phyloP scores from a whole-genome alignment of 2,888 invertebrate species.

The Xestoiulus laeticollis region DNA sequence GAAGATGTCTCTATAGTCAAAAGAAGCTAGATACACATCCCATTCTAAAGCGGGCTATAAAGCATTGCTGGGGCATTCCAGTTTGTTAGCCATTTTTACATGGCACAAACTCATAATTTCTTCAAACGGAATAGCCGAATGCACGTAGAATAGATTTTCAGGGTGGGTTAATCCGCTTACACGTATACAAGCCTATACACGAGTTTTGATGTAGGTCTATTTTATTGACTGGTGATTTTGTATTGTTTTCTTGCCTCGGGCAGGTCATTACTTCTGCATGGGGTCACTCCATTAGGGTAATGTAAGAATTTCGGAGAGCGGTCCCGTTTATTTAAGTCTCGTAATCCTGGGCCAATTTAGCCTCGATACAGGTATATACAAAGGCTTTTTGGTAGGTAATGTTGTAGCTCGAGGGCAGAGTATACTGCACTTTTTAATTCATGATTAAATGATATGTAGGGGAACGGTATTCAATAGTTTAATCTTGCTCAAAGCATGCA shows the following conservation, averaged over 20 bases:
- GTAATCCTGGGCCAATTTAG: background rate
- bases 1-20: too few species aligned
- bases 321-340: background rate
- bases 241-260: background rate
- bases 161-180: background rate
- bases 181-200: background rate
- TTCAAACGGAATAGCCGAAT: background rate
- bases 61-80: background rate
- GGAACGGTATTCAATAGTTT: background rate
- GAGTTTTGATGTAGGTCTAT: background rate
- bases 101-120: background rate
- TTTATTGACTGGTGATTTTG: background rate
- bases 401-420: background rate
- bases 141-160: background rate
- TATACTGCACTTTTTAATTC: background rate
- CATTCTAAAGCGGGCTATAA: too few species aligned
- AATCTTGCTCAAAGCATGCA: background rate
- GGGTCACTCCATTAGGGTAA: background rate
- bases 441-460: background rate
- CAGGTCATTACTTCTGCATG: background rate
- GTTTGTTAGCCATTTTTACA: background rate
- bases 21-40: too few species aligned
- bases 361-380: background rate
- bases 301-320: background rate
- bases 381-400: background rate